A percentile compares a stretch with the other conserved stretches of the same genome.
These are phyloP conservation scores for Oplegnathus fasciatus DNA, from an alignment of 2,113 vertebrate species.

Conservation along the genomic window DNA sequence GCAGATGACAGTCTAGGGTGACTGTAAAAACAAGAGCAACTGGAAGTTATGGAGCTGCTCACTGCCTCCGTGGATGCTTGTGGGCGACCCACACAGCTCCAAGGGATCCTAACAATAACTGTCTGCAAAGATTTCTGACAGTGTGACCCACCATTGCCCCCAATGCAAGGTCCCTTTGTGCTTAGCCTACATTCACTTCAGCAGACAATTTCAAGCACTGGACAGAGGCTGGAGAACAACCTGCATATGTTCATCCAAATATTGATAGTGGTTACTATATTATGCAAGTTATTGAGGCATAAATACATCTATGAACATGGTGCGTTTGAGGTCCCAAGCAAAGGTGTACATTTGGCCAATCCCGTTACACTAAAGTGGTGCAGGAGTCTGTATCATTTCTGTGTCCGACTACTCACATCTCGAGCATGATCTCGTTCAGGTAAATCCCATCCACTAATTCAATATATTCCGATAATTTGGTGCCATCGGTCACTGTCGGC, in stretches of 20 bases:
- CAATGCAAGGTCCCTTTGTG: constrained; percentile 71
- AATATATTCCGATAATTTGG: constrained; percentile 93
- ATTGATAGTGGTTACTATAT: rapidly evolving
- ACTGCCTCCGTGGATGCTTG: constrained; percentile 16
- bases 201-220: constrained; percentile 38
- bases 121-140: constrained; percentile 45
- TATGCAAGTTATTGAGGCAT: neutral
- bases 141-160: constrained; percentile 45
- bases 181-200: constrained; percentile 64
- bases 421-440: constrained; percentile 96
- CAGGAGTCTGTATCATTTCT: neutral
- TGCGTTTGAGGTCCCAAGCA: constrained; percentile 9
- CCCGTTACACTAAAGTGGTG: neutral
- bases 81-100: constrained; percentile 2
- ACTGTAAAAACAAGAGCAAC: constrained; percentile 27
- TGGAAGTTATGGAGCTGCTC: constrained; percentile 28
- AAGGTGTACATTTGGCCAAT: constrained; percentile 12
- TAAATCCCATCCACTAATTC: constrained; percentile 94
- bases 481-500: constrained; percentile 86
- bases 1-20: constrained; percentile 63
- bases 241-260: neutral
- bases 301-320: neutral
- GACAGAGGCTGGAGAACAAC: constrained; percentile 18
- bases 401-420: constrained; percentile 92
- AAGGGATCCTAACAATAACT: constrained; percentile 43